These are phyloP conservation scores for Synergus itoensis DNA, from an alignment of 2,888 invertebrate species.

Conservation along the genomic window DNA sequence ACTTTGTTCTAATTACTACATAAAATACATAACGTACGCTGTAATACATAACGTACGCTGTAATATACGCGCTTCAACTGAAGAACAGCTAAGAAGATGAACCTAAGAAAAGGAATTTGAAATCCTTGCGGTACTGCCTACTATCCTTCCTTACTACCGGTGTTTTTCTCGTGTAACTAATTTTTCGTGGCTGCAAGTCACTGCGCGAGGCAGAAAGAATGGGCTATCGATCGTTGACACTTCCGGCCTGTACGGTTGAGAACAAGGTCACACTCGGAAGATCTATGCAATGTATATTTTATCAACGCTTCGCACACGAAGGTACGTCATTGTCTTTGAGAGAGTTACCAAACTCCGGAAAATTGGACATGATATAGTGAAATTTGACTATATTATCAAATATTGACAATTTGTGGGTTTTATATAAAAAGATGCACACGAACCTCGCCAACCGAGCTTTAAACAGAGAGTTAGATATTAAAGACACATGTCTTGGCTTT, in stretches of 20 bases:
- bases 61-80: constrained; percentile 26
- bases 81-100: constrained; percentile 51
- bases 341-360: neutral
- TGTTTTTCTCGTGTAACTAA: constrained; percentile 29
- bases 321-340: constrained; percentile 11
- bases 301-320: constrained; percentile 15
- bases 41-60: too few species aligned
- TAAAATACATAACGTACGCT: too few species aligned
- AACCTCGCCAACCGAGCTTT: neutral
- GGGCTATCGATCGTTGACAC: constrained; percentile 51
- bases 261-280: constrained; percentile 22
- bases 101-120: neutral
- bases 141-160: neutral
- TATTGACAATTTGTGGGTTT: neutral
- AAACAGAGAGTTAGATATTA: neutral
- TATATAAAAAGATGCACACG: neutral
- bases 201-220: constrained; percentile 6
- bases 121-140: neutral
- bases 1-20: too few species aligned
- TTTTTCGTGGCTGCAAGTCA: constrained; percentile 28
- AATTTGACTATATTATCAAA: neutral
- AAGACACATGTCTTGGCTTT: neutral
- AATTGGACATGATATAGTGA: neutral
- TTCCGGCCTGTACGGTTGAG: constrained; percentile 46
- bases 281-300: constrained; percentile 24